These are phyloP conservation scores for Caenorhabditis sp. DNA, from an alignment of 2,888 invertebrate genomes.

Conservation along the genomic window DNA sequence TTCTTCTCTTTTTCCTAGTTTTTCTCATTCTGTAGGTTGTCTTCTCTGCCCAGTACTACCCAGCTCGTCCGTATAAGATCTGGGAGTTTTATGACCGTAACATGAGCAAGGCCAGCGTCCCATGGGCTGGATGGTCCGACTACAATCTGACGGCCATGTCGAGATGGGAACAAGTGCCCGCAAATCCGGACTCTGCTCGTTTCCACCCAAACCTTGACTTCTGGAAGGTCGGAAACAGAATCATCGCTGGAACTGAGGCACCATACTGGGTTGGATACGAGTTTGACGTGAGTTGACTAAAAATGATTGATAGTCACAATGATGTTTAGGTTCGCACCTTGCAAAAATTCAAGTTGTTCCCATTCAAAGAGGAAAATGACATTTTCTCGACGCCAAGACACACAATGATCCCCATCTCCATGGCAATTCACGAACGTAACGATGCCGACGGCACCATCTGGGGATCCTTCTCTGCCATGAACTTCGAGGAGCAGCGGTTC, in stretches of 20 bases:
- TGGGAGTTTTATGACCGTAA: conserved; percentile 79
- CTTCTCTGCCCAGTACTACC: conserved; percentile 79
- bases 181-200: conserved; percentile 69
- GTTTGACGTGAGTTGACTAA: conserved; percentile 70
- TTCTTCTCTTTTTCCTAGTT: not conserved
- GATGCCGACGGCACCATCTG: conserved; percentile 76
- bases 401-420: conserved; percentile 77
- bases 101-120: conserved; percentile 75
- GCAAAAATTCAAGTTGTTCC: conserved; percentile 77
- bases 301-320: not conserved
- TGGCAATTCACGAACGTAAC: conserved; percentile 78
- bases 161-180: conserved; percentile 75
- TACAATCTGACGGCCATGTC: conserved; percentile 78
- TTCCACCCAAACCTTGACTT: conserved; percentile 79
- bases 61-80: conserved; percentile 77
- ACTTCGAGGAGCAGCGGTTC: conserved; percentile 77
- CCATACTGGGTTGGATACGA: conserved; percentile 79
- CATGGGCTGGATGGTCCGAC: conserved; percentile 78
- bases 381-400: conserved; percentile 75
- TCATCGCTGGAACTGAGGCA: conserved; percentile 78
- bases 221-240: conserved; percentile 76
- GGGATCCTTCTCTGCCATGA: conserved; percentile 78
- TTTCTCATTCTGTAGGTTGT: conserved; percentile 62
- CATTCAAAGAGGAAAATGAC: conserved; percentile 78
- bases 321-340: conserved; percentile 70